Evolutionary conservation across 2,113 vertebrate genomes (phyloP), one percentile per base, ranked within the genome.

Genomic region (Telmatochromis brichardi): DNA sequence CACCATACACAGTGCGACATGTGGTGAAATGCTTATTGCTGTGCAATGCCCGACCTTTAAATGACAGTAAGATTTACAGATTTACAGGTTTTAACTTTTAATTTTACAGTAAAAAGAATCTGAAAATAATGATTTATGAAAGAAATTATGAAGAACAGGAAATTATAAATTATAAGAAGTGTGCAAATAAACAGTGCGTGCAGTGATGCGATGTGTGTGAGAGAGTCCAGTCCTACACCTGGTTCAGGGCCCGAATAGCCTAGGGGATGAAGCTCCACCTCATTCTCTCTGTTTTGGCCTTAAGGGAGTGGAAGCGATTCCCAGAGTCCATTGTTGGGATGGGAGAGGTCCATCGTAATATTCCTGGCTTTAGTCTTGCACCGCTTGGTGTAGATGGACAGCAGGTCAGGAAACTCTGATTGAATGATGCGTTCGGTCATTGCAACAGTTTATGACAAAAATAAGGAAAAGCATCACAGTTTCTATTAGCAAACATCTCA

Each of bases 281-380:
- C 26, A 58, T 58, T 58, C 23, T 58, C 55, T 58, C 23, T 4
- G 3, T 58, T 58, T 58, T 58, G 55, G 55, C 7, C 1, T 58
- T 1, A 1, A 58, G 23, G 3, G 5, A 28, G 55, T 1, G 0
- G 55, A 58, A 58, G 26, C 5, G 0, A 26, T 58, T 28, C 55
- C 55, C 55, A 58, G 55, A 1, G 8, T 0, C 14, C 57, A 33
- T 60, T 60, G 57, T 19, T 60, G 57, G 28, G 57, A 60, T 4
- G 57, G 28, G 57, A 60, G 57, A 33, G 28, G 15, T 19, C 57
- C 28, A 19, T 60, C 57, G 8, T 31, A 60, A 31, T 60, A 9
- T 31, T 58, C 3, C 57, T 33, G 15, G 8, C 57, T 60, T 60
- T 1, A 33, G 57, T 33, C 57, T 60, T 33, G 57, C 28, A 60